These are phyloP conservation scores for Latrodectus geometricus DNA, from an alignment of 1,140 invertebrate genomes.

Conservation along the genomic window DNA sequence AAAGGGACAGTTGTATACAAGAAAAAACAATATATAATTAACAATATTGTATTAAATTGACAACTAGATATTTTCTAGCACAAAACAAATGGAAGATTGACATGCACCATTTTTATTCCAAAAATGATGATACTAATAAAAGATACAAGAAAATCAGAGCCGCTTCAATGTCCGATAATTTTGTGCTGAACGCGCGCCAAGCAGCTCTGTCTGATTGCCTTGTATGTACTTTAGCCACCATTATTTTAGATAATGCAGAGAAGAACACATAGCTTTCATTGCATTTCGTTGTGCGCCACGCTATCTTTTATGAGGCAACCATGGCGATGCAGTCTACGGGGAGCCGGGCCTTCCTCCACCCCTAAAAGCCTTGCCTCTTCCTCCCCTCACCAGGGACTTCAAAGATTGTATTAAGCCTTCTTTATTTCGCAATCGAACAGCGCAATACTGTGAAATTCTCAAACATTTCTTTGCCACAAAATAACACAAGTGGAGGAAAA, in stretches of 20 bases:
- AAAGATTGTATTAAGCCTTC: too few species aligned
- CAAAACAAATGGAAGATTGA: neutral
- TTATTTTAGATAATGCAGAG: conserved; percentile 20
- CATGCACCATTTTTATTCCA: neutral
- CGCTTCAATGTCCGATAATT: conserved; percentile 2
- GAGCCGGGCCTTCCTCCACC: neutral
- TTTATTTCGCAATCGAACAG: too few species aligned
- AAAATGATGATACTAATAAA: neutral
- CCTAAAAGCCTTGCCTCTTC: too few species aligned
- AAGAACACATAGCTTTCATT: neutral
- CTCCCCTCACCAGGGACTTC: too few species aligned
- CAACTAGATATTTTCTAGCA: too few species aligned
- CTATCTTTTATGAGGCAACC: conserved; percentile 17
- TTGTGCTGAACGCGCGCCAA: neutral
- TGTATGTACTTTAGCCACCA: conserved; percentile 29
- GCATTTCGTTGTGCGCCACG: neutral
- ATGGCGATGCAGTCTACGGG: conserved; percentile 19
- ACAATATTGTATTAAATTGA: too few species aligned
- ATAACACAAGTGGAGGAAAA: too few species aligned
- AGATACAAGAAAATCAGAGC: neutral
- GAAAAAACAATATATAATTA: too few species aligned
- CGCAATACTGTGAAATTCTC: too few species aligned
- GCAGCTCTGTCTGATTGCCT: neutral
- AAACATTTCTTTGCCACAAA: too few species aligned
- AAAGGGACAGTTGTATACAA: too few species aligned